A percentile compares a stretch with the other conserved stretches of the same genome.
phyloP scores from a whole-genome alignment of 2,797 vertebrate genomes.

The Nannoperca obscura region DNA sequence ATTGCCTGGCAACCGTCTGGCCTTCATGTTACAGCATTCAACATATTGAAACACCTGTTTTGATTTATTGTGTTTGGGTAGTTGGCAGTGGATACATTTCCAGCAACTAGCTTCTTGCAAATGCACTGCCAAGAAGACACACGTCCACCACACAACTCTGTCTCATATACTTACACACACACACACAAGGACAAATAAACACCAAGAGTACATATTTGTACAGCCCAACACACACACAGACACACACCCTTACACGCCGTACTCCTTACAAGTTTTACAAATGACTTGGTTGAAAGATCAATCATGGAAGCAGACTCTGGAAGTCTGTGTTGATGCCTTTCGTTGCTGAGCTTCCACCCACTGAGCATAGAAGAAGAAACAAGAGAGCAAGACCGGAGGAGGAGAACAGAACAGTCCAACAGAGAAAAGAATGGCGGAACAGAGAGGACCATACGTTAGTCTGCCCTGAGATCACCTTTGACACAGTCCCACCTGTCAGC shows the following conservation, averaged over 20 bases:
- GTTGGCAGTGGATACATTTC: conserved; percentile 77
- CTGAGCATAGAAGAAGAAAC: conserved; percentile 69
- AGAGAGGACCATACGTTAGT: conserved; percentile 46
- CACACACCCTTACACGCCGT: conserved; percentile 16
- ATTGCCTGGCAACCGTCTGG: conserved; percentile 70
- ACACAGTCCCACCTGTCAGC: conserved; percentile 67
- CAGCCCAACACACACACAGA: conserved; percentile 18
- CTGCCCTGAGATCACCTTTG: conserved; percentile 70
- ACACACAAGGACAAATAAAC: conserved; percentile 24
- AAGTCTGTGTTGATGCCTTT: conserved; percentile 72
- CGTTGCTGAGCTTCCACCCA: conserved; percentile 59
- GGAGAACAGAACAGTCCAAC: conserved; percentile 29
- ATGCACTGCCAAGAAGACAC: conserved; percentile 61
- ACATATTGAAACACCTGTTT: conserved; percentile 83
- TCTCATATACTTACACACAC: conserved; percentile 10
- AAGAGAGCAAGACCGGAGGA: conserved; percentile 37
- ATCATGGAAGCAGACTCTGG: conserved; percentile 65
- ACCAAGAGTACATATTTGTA: conserved; percentile 37
- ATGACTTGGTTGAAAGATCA: conserved; percentile 73
- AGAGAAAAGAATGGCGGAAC: conserved; percentile 48
- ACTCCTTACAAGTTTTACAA: conserved; percentile 63
- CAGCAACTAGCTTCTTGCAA: conserved; percentile 65
- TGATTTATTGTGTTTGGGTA: conserved; percentile 81
- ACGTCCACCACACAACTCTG: conserved; percentile 31
- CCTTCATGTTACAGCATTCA: conserved; percentile 71